Evolutionary conservation across 2,888 invertebrate species (phyloP).

Genomic region (Callyntrura sp.): DNA sequence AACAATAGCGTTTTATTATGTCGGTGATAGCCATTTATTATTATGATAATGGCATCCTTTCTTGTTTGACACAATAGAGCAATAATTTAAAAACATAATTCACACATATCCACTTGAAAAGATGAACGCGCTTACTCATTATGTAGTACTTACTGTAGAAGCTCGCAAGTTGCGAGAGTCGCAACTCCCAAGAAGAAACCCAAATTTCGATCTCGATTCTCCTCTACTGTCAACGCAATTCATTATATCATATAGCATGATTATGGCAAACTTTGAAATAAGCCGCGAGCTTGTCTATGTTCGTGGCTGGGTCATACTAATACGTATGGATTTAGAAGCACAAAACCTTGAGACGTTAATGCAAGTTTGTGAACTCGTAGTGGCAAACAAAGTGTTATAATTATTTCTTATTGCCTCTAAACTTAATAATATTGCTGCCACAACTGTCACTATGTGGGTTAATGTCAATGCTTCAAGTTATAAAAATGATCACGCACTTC

Average conservation of each 20-base stretch:
- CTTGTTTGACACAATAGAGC: constrained; percentile 57
- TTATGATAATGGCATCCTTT: background rate
- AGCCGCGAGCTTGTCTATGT: background rate
- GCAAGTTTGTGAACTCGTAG: background rate
- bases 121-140: constrained; percentile 5
- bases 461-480: background rate
- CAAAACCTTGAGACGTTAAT: background rate
- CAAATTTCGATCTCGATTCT: constrained; percentile 47
- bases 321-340: background rate
- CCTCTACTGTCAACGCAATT: constrained; percentile 59
- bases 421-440: background rate
- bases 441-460: background rate
- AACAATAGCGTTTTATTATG: constrained; percentile 43
- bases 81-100: constrained; percentile 61
- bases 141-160: constrained; percentile 20
- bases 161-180: too few species aligned
- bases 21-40: constrained; percentile 19
- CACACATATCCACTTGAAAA: constrained; percentile 28
- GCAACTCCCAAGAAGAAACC: too few species aligned
- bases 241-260: constrained; percentile 7
- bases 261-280: background rate
- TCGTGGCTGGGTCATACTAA: background rate
- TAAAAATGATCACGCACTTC: background rate
- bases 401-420: background rate
- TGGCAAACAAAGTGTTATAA: background rate